phyloP scores from a whole-genome alignment of 2,113 vertebrate genomes.

The Hemiprocne comata region DNA sequence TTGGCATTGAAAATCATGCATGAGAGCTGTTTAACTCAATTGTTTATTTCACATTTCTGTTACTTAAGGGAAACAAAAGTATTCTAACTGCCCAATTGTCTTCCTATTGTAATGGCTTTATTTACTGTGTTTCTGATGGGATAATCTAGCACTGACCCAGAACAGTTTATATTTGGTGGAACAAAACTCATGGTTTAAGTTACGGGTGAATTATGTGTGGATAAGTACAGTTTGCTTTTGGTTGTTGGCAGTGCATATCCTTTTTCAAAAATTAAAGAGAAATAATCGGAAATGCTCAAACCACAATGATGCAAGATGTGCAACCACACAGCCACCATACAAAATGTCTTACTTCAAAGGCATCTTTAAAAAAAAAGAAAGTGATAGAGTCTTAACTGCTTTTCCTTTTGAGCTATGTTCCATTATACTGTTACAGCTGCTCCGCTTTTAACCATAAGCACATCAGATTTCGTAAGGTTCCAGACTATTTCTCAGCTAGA shows the following conservation, averaged over 20 bases:
- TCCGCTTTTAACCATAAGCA: not conserved
- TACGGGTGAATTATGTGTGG: not conserved
- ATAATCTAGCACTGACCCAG: not conserved
- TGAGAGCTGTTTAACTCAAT: not conserved
- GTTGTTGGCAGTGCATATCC: not conserved
- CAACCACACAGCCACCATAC: not conserved
- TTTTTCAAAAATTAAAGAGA: slow-evolving; percentile 25
- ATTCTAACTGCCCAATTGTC: not conserved
- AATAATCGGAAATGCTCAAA: not conserved
- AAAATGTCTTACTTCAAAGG: not conserved
- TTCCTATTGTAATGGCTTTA: not conserved
- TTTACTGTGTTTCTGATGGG: not conserved
- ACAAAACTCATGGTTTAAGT: slow-evolving; percentile 23
- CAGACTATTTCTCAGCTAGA: not conserved
- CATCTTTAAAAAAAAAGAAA: not conserved
- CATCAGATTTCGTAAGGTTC: not conserved
- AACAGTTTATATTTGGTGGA: slow-evolving; percentile 25
- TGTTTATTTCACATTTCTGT: not conserved
- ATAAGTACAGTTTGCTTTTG: slow-evolving; percentile 32
- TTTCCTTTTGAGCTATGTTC: not conserved
- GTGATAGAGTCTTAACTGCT: not conserved
- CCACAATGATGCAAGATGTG: not conserved
- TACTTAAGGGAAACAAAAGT: not conserved
- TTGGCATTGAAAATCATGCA: not conserved
- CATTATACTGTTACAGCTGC: not conserved